phyloP scores from a whole-genome alignment of 1,140 invertebrate species.

The Trichonephila inaurata region DNA sequence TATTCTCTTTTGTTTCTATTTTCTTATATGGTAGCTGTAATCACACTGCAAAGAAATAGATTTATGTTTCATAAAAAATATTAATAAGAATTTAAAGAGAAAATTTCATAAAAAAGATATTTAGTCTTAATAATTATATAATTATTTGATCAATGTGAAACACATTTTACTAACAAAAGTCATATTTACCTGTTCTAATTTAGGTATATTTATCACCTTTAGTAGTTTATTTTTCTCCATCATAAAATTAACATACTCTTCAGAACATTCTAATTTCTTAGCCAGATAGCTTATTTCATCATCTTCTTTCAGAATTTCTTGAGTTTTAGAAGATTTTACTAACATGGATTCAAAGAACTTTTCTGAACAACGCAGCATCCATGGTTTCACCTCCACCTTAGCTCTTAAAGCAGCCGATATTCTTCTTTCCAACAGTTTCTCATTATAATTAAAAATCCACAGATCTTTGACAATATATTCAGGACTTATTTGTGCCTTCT shows the following conservation, averaged over 20 bases:
- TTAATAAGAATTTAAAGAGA: too few relatives aligned
- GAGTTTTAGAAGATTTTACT: background rate
- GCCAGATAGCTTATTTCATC: conserved; percentile 50
- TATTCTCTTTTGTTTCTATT: too few relatives aligned
- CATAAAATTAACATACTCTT: conserved; percentile 55
- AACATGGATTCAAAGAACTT: conserved; percentile 51
- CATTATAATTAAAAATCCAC: conserved; percentile 74
- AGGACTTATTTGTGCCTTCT: conserved; percentile 48
- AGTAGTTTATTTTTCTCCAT: conserved; percentile 56
- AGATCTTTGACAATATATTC: conserved; percentile 65
- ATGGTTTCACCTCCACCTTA: conserved; percentile 54
- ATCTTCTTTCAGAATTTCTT: conserved; percentile 36
- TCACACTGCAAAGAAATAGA: too few relatives aligned
- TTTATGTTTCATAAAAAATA: too few relatives aligned
- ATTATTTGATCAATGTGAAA: background rate
- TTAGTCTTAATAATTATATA: background rate
- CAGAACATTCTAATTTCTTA: conserved; percentile 54
- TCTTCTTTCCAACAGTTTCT: background rate
- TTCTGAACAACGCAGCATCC: conserved; percentile 64
- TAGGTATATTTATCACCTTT: conserved; percentile 52
- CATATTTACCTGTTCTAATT: conserved; percentile 57
- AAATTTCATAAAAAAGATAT: background rate
- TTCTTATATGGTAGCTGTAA: too few relatives aligned
- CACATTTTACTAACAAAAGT: too few relatives aligned
- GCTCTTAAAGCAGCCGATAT: conserved; percentile 48